These are phyloP conservation scores for Eremophila alpestris DNA, from an alignment of 2,797 vertebrate genomes.

Conservation along the genomic window DNA sequence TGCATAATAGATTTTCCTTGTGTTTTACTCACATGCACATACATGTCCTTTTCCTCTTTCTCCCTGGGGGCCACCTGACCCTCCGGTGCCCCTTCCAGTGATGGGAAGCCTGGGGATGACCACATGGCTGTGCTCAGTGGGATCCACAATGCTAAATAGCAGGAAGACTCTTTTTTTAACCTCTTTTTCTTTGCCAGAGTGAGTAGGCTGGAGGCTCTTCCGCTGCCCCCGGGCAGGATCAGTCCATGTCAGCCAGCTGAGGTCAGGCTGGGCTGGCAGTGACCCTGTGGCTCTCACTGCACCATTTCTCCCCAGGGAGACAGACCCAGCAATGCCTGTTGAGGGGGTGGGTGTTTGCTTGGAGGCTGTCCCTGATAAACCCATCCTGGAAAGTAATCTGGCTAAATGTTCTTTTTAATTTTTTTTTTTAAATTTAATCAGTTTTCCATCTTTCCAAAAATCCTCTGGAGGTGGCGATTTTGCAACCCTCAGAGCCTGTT, in stretches of 20 bases:
- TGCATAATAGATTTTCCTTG: not conserved
- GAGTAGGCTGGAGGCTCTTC: not conserved
- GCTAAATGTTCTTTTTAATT: not conserved
- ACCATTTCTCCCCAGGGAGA: not conserved
- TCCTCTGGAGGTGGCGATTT: slow-evolving; percentile 4
- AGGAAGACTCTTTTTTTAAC: not conserved
- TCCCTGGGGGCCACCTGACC: not conserved
- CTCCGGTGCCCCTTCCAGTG: not conserved
- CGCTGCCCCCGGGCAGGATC: not conserved
- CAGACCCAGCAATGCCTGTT: rapidly evolving
- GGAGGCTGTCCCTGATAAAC: not conserved
- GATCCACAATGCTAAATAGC: not conserved
- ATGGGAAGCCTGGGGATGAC: not conserved
- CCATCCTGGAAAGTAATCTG: not conserved
- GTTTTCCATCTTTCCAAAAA: not conserved
- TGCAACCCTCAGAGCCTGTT: not conserved
- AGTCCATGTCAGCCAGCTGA: not conserved
- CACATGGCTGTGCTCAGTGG: not conserved
- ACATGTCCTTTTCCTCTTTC: not conserved
- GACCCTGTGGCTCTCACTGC: not conserved
- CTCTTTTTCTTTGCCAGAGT: not conserved
- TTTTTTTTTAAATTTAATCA: not conserved
- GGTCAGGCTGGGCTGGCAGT: not conserved
- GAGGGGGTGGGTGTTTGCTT: not conserved
- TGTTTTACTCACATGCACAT: not conserved